A percentile compares a stretch with the other conserved stretches of the same genome.
These are phyloP conservation scores for Xerus rutilus DNA, from an alignment of 2,797 vertebrate species.

Conservation along the genomic window DNA sequence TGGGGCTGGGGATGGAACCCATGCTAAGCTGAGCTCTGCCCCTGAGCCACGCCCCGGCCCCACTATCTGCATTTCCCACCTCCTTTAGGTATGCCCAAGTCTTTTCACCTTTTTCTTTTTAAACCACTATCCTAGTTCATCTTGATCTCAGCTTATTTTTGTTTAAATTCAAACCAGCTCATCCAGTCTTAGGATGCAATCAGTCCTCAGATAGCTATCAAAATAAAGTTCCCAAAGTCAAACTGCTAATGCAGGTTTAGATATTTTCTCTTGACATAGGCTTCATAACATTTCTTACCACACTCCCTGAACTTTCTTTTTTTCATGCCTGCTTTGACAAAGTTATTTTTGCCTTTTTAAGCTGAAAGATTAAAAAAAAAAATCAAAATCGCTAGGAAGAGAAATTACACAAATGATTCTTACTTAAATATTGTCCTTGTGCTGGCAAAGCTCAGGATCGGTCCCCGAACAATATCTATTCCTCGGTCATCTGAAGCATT, in stretches of 20 bases:
- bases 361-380: background rate
- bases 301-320: background rate
- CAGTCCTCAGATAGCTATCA: background rate
- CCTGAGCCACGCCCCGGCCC: too few species aligned
- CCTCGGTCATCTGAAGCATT: constrained; percentile 98
- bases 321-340: background rate
- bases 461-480: constrained; percentile 96
- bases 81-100: background rate
- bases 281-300: background rate
- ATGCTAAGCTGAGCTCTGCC: too few species aligned
- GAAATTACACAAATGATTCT: constrained; percentile 73
- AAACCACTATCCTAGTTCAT: background rate
- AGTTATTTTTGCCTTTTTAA: background rate
- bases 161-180: constrained; percentile 29
- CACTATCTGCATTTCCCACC: background rate
- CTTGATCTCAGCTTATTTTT: background rate
- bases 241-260: background rate
- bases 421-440: constrained; percentile 99
- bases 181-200: background rate
- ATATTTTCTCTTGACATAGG: background rate
- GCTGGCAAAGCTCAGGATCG: constrained; percentile 97
- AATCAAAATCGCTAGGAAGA: background rate
- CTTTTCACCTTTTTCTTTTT: background rate
- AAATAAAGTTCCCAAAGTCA: background rate
- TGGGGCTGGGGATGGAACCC: background rate